Percentiles rank a stretch among this genome's conserved stretches.
Evolutionary conservation across 2,797 vertebrate species (phyloP).

Genomic region (Chaetodon trifasciatus): DNA sequence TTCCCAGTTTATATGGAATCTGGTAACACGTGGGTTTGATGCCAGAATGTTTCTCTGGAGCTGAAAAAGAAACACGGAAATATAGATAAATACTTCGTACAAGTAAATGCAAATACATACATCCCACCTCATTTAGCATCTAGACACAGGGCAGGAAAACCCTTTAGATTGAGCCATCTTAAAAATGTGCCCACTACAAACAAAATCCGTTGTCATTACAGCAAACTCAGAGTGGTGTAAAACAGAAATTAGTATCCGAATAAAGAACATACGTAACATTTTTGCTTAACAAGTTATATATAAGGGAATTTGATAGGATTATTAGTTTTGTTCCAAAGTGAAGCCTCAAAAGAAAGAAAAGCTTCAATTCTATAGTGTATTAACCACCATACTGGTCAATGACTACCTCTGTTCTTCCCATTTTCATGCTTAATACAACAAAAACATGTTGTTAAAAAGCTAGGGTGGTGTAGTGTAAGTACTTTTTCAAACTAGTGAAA

Average conservation of each 20-base stretch:
- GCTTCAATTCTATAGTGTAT: slow-evolving; percentile 11
- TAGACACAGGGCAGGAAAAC: not conserved
- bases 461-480: not conserved
- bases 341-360: slow-evolving; percentile 17
- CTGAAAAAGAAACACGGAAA: slow-evolving; percentile 74
- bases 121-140: not conserved
- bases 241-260: slow-evolving; percentile 15
- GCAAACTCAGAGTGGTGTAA: slow-evolving; percentile 35
- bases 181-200: slow-evolving; percentile 48
- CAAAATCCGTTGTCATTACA: slow-evolving; percentile 39
- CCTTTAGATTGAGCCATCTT: not conserved
- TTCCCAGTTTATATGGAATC: slow-evolving; percentile 97
- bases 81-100: not conserved
- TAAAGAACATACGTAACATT: slow-evolving; percentile 16
- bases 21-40: slow-evolving; percentile 93
- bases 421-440: not conserved
- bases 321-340: slow-evolving; percentile 26
- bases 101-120: not conserved
- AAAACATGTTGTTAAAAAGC: not conserved
- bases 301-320: slow-evolving; percentile 29
- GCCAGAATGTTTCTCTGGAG: slow-evolving; percentile 95
- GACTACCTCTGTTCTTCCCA: not conserved
- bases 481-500: not conserved
- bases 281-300: slow-evolving; percentile 24
- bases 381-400: not conserved